Conservation (phyloP, 2,797 vertebrate species). For the Tapera naevia region DNA sequence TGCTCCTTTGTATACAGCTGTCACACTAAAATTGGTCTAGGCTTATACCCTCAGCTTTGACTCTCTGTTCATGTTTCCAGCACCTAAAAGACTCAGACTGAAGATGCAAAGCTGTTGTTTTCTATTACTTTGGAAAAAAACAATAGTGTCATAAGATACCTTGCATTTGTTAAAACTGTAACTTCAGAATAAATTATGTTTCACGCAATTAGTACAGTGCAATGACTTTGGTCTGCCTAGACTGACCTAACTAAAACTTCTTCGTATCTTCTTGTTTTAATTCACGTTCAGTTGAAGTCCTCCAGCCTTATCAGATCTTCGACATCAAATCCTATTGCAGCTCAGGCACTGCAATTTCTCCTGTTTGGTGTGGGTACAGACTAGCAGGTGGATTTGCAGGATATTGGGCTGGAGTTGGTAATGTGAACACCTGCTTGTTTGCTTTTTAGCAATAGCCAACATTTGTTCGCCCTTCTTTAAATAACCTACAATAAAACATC, state of each 20-base stretch:
- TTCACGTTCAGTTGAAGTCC: background rate
- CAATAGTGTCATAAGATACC: background rate
- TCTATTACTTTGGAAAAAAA: background rate
- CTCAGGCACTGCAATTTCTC: background rate
- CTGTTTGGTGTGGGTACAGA: background rate
- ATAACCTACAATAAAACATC: background rate
- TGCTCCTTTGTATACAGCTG: background rate
- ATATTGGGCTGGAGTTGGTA: background rate
- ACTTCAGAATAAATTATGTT: background rate
- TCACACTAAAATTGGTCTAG: background rate
- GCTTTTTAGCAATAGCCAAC: background rate
- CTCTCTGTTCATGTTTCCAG: background rate
- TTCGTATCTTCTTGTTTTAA: background rate
- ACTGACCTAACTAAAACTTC: slow-evolving; percentile 13
- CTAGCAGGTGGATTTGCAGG: background rate
- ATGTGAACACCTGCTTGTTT: background rate
- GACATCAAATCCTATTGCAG: background rate
- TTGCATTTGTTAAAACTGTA: background rate
- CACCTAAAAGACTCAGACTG: background rate
- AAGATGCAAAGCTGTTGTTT: background rate
- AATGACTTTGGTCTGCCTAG: background rate
- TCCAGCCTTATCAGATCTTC: background rate
- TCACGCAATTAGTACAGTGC: background rate
- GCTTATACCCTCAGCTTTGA: background rate
- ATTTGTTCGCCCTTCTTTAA: background rate